phyloP scores from a whole-genome alignment of 1,140 invertebrate genomes.

The Euborellia annulipes region DNA sequence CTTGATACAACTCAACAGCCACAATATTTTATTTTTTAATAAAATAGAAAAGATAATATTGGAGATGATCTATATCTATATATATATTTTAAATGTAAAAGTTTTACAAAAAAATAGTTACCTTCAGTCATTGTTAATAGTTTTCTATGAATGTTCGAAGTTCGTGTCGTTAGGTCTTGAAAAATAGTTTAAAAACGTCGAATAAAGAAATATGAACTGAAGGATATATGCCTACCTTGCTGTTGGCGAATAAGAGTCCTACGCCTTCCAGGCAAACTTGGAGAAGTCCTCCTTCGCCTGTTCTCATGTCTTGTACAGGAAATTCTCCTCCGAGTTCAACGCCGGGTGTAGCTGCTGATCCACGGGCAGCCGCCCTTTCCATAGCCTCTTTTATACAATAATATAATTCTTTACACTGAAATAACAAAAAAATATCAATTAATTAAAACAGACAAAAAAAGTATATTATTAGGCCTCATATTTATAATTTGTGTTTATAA shows the following conservation, averaged over 20 bases:
- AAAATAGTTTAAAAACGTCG: conserved; percentile 6
- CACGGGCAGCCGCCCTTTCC: conserved; percentile 81
- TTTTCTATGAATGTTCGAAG: too few species aligned
- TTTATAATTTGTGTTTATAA: too few species aligned
- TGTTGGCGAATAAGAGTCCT: conserved; percentile 92
- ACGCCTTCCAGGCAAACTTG: conserved; percentile 99
- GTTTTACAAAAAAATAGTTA: conserved; percentile 8
- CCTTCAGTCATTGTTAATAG: too few species aligned
- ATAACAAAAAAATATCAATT: conserved; percentile 9
- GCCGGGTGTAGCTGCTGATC: conserved; percentile 53
- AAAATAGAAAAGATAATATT: conserved; percentile 1
- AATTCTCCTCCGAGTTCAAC: conserved; percentile 93
- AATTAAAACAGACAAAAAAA: too few species aligned
- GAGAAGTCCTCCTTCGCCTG: conserved; percentile 89
- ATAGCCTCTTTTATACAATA: conserved; percentile 98
- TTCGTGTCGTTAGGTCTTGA: not conserved
- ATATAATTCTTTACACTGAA: conserved; percentile 95
- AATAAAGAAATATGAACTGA: conserved; percentile 8
- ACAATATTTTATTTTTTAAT: too few species aligned
- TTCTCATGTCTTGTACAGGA: conserved; percentile 91
- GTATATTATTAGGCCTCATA: too few species aligned
- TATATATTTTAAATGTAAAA: conserved; percentile 6
- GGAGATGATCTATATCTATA: conserved; percentile 4
- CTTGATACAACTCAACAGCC: too few species aligned
- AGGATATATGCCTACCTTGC: conserved; percentile 66